phyloP scores from a whole-genome alignment of 2,113 vertebrate genomes.

The Paradisaea rubra region DNA sequence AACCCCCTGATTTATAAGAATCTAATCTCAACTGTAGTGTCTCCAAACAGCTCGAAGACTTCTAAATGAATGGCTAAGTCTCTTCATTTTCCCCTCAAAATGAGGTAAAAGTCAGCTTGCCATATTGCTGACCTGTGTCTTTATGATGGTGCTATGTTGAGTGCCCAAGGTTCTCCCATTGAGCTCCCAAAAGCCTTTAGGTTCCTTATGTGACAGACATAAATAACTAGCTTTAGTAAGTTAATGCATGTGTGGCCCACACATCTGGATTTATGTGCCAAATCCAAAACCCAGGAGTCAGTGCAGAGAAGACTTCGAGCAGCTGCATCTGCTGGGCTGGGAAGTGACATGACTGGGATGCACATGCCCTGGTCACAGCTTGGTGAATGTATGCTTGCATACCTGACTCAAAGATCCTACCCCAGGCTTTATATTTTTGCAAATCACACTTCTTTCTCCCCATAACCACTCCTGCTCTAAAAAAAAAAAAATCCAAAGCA shows the following conservation, averaged over 20 bases:
- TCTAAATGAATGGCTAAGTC: background rate
- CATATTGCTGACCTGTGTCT: background rate
- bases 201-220: background rate
- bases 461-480: background rate
- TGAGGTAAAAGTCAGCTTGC: background rate
- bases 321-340: background rate
- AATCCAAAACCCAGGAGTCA: background rate
- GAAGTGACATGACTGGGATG: background rate
- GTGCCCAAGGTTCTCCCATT: background rate
- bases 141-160: background rate
- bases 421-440: background rate
- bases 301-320: background rate
- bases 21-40: background rate
- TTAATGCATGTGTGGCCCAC: background rate
- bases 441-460: background rate
- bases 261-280: background rate
- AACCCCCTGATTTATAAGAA: background rate
- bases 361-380: background rate
- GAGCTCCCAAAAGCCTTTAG: background rate
- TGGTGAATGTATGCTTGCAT: accelerated
- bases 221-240: background rate
- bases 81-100: background rate
- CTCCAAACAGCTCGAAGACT: background rate
- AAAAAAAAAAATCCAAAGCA: background rate
- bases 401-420: background rate